Conservation (phyloP, 2,888 invertebrate species). For the Liopterus haemorrhoidalis region DNA sequence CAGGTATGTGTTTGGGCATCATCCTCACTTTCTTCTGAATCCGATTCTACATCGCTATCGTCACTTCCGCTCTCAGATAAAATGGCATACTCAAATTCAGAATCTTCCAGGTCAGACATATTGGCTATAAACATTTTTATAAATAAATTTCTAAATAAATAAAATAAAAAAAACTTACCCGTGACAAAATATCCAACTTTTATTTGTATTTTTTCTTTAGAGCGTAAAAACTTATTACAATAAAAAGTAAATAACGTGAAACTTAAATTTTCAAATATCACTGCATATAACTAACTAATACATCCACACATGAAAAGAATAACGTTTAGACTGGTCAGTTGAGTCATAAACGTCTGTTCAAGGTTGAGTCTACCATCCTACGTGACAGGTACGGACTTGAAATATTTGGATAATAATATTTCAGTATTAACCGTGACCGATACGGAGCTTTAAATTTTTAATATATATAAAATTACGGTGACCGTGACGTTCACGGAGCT, state of each 20-base stretch:
- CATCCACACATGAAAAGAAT: constrained; percentile 3
- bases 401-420: constrained; percentile 6
- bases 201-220: background rate
- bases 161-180: background rate
- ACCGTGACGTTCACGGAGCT: constrained; percentile 8
- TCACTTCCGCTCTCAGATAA: constrained; percentile 17
- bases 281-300: constrained; percentile 2
- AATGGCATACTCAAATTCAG: constrained; percentile 14
- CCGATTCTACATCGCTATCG: constrained; percentile 12
- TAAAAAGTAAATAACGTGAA: too few relatives aligned
- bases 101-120: constrained; percentile 8
- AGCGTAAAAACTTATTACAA: constrained; percentile 1
- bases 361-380: constrained; percentile 2
- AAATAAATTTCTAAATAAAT: constrained; percentile 18
- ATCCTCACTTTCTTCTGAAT: constrained; percentile 12
- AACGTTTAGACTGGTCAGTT: constrained; percentile 1
- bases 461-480: constrained; percentile 5
- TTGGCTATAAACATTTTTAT: constrained; percentile 5
- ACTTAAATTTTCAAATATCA: constrained; percentile 5
- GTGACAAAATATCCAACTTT: constrained; percentile 5
- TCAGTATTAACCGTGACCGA: constrained; percentile 4
- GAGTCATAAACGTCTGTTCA: constrained; percentile 3
- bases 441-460: constrained; percentile 4
- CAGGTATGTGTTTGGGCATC: constrained; percentile 12
- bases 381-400: constrained; percentile 3